Conservation (phyloP, 2,113 vertebrate species). For the Myanophis thanlyinensis region DNA sequence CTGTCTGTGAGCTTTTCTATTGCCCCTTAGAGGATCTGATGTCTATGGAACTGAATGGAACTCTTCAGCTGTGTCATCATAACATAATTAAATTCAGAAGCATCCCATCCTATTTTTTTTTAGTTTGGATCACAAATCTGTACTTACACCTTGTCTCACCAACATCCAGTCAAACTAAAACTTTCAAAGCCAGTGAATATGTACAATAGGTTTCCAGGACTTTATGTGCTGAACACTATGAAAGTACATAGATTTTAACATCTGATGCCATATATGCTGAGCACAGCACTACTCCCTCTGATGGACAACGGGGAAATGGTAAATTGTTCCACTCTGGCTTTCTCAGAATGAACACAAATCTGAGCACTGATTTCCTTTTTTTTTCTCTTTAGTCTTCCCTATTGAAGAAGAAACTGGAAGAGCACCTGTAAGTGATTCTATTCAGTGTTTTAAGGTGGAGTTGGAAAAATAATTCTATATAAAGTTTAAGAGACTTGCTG, state of each 20-base stretch:
- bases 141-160: neutral
- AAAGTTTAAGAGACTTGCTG: neutral
- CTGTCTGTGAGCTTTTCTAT: neutral
- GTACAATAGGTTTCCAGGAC: neutral
- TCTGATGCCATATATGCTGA: neutral
- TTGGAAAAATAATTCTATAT: neutral
- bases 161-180: neutral
- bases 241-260: neutral
- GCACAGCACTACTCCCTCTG: neutral
- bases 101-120: neutral
- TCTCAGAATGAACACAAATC: neutral
- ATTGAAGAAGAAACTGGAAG: conserved; percentile 86
- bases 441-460: neutral
- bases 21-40: neutral
- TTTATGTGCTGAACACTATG: neutral
- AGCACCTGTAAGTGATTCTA: conserved; percentile 84
- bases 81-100: neutral
- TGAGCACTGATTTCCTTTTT: conserved; percentile 10
- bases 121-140: neutral
- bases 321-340: neutral
- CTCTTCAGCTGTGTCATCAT: neutral
- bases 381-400: conserved; percentile 74
- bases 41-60: neutral
- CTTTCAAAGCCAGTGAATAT: neutral
- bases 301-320: neutral